Percentiles rank a stretch among this genome's conserved stretches.
Evolutionary conservation across 2,797 vertebrate genomes (phyloP).

Genomic region (Pachyuromys duprasi): DNA sequence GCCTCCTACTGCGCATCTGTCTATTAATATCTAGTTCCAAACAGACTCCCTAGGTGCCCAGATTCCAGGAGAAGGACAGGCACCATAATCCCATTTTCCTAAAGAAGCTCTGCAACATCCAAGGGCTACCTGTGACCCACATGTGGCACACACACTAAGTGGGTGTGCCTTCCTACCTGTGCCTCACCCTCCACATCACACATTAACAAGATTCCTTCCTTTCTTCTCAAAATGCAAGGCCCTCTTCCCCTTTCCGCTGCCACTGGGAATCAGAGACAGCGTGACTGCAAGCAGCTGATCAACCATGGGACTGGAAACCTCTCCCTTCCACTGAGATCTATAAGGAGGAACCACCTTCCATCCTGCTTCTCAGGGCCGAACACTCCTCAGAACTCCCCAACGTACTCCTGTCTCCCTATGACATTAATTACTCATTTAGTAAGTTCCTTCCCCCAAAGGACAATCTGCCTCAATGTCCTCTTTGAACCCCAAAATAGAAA

Average conservation of each 20-base stretch:
- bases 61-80: background rate
- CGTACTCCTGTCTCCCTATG: background rate
- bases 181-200: background rate
- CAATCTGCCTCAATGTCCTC: background rate
- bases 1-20: background rate
- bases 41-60: background rate
- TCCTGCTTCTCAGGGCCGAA: background rate
- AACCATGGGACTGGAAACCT: background rate
- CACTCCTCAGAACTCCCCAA: background rate
- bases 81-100: background rate
- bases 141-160: background rate
- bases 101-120: background rate
- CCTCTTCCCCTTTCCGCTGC: background rate
- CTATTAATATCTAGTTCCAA: background rate
- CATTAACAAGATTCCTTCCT: background rate
- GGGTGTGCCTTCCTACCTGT: background rate
- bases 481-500: background rate
- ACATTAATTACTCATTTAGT: background rate
- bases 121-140: background rate
- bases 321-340: background rate
- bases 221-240: background rate
- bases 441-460: background rate
- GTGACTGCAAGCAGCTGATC: background rate
- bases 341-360: background rate
- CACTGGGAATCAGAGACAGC: background rate